Percentiles rank a stretch among this genome's conserved stretches.
phyloP scores from a whole-genome alignment of 2,888 invertebrate genomes.

The Acanthosepion pharaonis region DNA sequence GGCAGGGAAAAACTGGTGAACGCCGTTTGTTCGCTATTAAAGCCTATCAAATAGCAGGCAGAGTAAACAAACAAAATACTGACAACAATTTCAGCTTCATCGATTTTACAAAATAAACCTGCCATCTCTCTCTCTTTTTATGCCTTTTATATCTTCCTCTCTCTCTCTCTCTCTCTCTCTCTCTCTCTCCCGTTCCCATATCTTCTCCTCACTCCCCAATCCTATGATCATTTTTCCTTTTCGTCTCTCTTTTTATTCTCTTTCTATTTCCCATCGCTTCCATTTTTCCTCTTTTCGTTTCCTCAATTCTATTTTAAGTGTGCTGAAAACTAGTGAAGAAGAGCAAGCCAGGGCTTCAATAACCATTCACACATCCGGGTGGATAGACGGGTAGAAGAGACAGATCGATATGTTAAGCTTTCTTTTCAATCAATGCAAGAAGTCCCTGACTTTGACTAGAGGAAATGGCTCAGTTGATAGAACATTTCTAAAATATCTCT shows the following conservation, averaged over 20 bases:
- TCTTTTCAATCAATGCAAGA: background rate
- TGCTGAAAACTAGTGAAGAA: background rate
- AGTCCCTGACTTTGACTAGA: no score
- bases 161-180: background rate
- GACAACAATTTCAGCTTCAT: background rate
- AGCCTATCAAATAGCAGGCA: background rate
- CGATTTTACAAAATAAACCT: conserved; percentile 1
- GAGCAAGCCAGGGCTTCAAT: no score
- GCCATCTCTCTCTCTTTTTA: background rate
- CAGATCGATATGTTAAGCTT: background rate
- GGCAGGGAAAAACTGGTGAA: background rate
- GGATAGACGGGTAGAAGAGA: no score
- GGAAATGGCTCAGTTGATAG: no score
- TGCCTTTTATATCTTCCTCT: background rate
- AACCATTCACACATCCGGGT: no score
- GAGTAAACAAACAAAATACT: background rate
- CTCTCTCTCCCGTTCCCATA: background rate
- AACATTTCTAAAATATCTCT: no score
- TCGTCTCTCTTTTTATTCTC: background rate
- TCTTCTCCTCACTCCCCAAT: background rate
- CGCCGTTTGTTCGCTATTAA: background rate
- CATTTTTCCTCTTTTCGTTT: background rate
- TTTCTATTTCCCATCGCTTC: background rate
- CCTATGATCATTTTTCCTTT: background rate
- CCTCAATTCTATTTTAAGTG: background rate